Base-by-base conservation (phyloP, 1,140 invertebrate species). In the Platorchestia sp. region DNA sequence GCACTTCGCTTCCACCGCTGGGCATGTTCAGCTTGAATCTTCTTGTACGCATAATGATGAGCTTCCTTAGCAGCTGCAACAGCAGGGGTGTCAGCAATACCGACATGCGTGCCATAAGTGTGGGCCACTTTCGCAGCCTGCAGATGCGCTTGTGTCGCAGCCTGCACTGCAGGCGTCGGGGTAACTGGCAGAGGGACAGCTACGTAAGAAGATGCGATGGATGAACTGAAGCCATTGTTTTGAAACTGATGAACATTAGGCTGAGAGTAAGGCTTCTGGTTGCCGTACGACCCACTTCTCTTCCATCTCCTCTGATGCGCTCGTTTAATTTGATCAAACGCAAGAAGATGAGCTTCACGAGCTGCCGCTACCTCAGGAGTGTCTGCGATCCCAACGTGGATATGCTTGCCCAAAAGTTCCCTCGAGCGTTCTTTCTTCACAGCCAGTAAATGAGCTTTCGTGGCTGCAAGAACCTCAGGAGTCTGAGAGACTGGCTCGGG, bases 131-230 rank as follows among this genome's bases (percentile, higher is more conserved):
- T 96, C 53, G 96, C 95, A 86, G 97, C 96, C 95, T 95, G 95
- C 51, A 96, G 96, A 95, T 97, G 97, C 27, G 96, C 96, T 90
- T 96, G 96, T 95, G 96, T 97, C 90, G 97, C 97, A 47, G 96
- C 96, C 43, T 95, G 91, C 27, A 97, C 97, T 90, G 97, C 97
- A 22, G 96, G 96, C 42, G 96, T 97, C 87, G 96, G 95, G 59
- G 95, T 95, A 10, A 96, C 96, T n/a, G 96, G 95, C 40, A 95
- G 96, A 0, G 95, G 95, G 5, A 95, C 22, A 36, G 95, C 40
- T 42, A 40, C 59, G 7, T 86, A 45, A 19, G 53, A 45, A 7
- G 91, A 16, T n/a, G 95, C 45, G 40, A 96, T 36, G 14, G 53
- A 45, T 45, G 96, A 95, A n/a, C 95, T 95, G 6, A 86, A 45